Conservation (phyloP, 2,113 vertebrate species). For the Eulacestoma nigropectus region DNA sequence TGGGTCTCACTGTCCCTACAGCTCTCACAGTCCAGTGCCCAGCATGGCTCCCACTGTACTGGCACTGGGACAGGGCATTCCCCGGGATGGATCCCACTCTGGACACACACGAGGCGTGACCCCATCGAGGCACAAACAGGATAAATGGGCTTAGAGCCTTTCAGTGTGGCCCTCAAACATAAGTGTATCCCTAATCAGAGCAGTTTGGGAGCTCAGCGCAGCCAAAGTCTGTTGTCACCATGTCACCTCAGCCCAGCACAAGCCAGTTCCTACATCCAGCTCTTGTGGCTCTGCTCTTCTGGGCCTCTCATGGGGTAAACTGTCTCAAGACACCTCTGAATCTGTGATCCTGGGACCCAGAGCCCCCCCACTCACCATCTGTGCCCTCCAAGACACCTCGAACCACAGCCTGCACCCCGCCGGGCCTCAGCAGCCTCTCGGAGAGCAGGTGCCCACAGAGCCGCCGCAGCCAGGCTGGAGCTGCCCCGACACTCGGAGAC, state of each 20-base stretch:
- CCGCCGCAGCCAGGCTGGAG: slow-evolving; percentile 84
- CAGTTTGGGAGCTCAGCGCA: neutral
- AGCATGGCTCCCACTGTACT: rapidly evolving
- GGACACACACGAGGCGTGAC: rapidly evolving
- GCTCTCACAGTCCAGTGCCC: neutral
- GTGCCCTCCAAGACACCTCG: slow-evolving; percentile 85
- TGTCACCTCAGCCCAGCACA: neutral
- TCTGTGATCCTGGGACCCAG: neutral
- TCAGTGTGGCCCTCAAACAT: neutral
- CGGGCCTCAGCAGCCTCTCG: slow-evolving; percentile 81
- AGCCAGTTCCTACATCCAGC: neutral
- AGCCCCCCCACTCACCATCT: slow-evolving; percentile 71
- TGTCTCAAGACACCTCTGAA: neutral
- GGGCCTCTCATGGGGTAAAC: neutral
- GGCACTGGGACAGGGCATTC: neutral
- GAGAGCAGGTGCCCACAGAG: slow-evolving; percentile 90
- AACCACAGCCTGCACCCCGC: slow-evolving; percentile 87
- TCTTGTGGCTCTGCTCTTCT: neutral
- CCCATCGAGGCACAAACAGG: rapidly evolving
- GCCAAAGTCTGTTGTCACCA: neutral
- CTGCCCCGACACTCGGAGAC: neutral
- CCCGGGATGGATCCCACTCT: rapidly evolving
- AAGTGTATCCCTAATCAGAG: neutral
- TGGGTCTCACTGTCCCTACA: neutral
- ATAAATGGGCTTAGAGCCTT: neutral